Base-by-base conservation (phyloP, 2,888 invertebrate species). In the Drosophila parthenogenetica region DNA sequence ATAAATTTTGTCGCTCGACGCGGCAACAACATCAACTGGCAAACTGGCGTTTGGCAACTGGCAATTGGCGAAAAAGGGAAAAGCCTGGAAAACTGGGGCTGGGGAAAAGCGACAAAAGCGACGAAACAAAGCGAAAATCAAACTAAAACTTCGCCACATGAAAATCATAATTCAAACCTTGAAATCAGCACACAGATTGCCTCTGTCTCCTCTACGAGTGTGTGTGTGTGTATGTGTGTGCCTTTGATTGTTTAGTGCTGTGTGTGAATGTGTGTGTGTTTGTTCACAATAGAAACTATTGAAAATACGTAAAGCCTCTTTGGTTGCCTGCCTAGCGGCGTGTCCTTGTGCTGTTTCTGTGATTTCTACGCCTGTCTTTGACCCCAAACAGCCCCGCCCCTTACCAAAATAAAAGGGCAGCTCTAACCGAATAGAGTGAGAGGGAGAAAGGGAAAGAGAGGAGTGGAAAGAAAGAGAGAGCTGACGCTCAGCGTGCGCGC, bases 331-430 rank as follows among this genome's bases (percentile, higher is more conserved):
- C 70, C 79, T 65, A 61, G 63, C 68, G 73, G 79, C 74, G 53
- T 84, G 87, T 85, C 87, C 85, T 85, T 85, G 85, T 87, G 74
- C 85, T 77, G 85, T 78, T 81, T 87, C 85, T 80, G 76, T 84
- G 87, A 84, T 87, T 85, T 81, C 80, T 68, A 49, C 64, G 74
- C 69, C 53, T 46, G 60, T 60, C 75, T 79, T 75, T 75, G 72
- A 78, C 79, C 79, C 60, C 11, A 32, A n/a, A 29, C 17, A 11
- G 29, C 51, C 45, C 46, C 25, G 51, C 35, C 60, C 35, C 19
- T 46, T 16, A n/a, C 39, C 39, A n/a, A 48, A 54, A 25, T 60
- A 59, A 60, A 72, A 65, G 68, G 76, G 35, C 60, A 68, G 39
- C 50, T 35, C 11, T 13, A 11, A 35, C 13, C 13, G 35, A 3